phyloP scores from a whole-genome alignment of 2,113 vertebrate genomes.

The Ochotona princeps region DNA sequence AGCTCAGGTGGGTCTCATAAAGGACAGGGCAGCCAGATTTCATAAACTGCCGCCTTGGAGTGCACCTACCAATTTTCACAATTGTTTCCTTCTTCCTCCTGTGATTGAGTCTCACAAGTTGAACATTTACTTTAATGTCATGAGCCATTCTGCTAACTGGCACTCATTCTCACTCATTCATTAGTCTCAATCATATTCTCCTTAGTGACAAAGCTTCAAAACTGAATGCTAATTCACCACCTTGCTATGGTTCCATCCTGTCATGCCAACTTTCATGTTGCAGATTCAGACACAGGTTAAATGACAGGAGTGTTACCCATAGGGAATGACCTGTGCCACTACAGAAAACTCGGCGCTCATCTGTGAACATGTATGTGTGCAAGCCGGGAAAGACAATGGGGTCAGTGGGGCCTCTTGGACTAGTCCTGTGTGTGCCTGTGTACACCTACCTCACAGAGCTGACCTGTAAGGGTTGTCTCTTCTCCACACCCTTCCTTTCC shows the following conservation, averaged over 20 bases:
- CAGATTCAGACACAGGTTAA: background rate
- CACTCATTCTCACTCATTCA: conserved; percentile 52
- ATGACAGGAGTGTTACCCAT: background rate
- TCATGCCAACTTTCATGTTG: background rate
- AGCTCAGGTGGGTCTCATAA: background rate
- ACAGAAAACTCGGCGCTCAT: background rate
- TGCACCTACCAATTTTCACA: conserved; percentile 6
- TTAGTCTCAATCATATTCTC: conserved; percentile 40
- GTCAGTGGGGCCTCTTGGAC: background rate
- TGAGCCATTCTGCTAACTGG: conserved; percentile 66
- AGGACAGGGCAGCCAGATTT: background rate
- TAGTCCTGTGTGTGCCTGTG: background rate
- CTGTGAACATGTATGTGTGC: background rate
- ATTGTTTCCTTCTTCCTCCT: background rate
- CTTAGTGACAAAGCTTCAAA: conserved; percentile 26
- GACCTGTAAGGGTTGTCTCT: background rate
- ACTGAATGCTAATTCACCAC: background rate
- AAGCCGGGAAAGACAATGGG: background rate
- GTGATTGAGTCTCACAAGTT: conserved; percentile 50
- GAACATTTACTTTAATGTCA: conserved; percentile 68
- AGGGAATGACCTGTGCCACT: background rate
- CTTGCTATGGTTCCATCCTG: conserved; percentile 3
- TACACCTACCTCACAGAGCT: background rate
- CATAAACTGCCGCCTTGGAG: conserved; percentile 10
- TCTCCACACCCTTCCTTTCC: background rate